Base-by-base conservation (phyloP, 2,888 invertebrate species). In the Pristionchus arcanus region DNA sequence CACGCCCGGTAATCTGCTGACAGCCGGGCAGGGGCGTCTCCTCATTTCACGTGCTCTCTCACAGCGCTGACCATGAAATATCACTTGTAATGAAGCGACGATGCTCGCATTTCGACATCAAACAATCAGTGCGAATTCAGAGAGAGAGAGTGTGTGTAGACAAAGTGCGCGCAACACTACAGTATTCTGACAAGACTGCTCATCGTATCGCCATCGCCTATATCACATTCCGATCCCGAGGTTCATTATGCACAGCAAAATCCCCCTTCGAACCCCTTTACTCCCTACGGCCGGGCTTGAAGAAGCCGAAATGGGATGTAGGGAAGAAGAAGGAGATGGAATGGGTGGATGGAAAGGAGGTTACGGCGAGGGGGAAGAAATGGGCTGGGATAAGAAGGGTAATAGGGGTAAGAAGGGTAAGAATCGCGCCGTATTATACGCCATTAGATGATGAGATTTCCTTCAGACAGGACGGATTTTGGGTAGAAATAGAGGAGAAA, bases 391-490 rank as follows among this genome's bases (percentile, higher is more conserved):
- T 59, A 59, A 59, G 59, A 59, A 59, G 59, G 59, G 59, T 59
- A 59, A 59, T 59, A 59, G 59, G 59, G 42, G 21, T 59, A 59
- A 59, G 25, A 59, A 59, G n/a, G n/a, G n/a, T n/a, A 21, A 4
- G 21, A 15, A 3, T n/a, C n/a, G 55, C 1, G 25, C 21, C 21
- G 63, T 63, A 63, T 25, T 25, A 63, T 63, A n/a, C 9, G 63
- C 63, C 63, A 63, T 63, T 25, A n/a, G 63, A 63, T n/a, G 63
- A 63, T 63, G 63, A 63, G 63, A 63, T 63, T n/a, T 63, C 63
- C 5, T 3, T 21, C 63, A n/a, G n/a, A 25, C 25, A 63, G 63
- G 4, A 4, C 4, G 55, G 25, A 63, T 25, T 25, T 3, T n/a
- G 63, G 63, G 55, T 7, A 21, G 25, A 63, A 63, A 55, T 55